These are phyloP conservation scores for Falco naumanni DNA, from an alignment of 2,797 vertebrate species.

Conservation along the genomic window DNA sequence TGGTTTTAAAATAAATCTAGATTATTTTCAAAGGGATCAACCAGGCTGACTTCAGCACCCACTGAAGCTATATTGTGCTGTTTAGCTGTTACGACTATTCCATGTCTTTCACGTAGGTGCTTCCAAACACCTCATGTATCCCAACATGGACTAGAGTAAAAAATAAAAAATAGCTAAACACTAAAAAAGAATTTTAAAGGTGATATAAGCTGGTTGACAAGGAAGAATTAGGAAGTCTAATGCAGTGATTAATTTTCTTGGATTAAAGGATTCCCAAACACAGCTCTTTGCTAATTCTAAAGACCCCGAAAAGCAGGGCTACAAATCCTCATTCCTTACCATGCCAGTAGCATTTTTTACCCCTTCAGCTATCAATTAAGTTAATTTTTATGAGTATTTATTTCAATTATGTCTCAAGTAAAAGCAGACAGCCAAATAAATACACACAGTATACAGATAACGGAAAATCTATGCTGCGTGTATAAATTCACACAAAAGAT, in stretches of 20 bases:
- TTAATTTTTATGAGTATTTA: background rate
- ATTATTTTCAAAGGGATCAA: background rate
- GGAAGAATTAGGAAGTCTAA: background rate
- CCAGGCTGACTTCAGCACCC: background rate
- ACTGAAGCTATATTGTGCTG: background rate
- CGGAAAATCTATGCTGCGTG: background rate
- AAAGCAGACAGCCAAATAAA: background rate
- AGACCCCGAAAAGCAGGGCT: background rate
- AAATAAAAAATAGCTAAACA: background rate
- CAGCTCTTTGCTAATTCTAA: background rate
- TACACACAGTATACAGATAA: background rate
- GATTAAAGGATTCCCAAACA: conserved; percentile 2
- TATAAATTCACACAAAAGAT: background rate
- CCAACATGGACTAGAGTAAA: background rate
- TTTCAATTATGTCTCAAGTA: background rate
- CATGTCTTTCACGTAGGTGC: fast-evolving
- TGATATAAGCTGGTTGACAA: background rate
- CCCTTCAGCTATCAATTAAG: background rate
- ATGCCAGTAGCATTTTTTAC: background rate
- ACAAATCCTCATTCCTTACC: background rate
- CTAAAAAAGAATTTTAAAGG: background rate
- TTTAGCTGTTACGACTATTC: background rate
- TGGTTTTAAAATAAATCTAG: background rate
- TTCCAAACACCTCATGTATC: background rate
- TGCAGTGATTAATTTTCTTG: background rate